phyloP scores from a whole-genome alignment of 2,888 invertebrate genomes.

The Melolontha melolontha region DNA sequence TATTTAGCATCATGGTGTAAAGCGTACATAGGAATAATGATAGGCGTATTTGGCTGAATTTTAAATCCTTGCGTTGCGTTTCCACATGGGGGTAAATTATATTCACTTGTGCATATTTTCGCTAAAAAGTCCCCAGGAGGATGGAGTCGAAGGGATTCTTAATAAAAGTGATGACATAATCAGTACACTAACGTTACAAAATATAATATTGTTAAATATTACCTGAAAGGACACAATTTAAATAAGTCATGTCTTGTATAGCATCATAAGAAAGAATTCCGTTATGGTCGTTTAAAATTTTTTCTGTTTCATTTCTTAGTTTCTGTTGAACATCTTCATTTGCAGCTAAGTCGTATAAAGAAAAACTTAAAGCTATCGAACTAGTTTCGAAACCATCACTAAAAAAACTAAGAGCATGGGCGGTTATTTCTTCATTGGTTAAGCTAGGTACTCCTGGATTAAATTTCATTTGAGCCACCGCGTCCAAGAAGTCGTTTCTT shows the following conservation, averaged over 20 bases:
- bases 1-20: conserved; percentile 49
- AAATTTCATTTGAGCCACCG: conserved; percentile 57
- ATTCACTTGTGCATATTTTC: conserved; percentile 51
- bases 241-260: conserved; percentile 64
- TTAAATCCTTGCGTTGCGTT: conserved; percentile 50
- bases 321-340: conserved; percentile 68
- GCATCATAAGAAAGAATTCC: conserved; percentile 67
- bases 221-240: conserved; percentile 40
- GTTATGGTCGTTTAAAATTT: conserved; percentile 61
- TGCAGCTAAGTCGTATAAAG: conserved; percentile 62
- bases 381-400: conserved; percentile 67
- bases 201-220: background rate
- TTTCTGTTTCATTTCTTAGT: conserved; percentile 68
- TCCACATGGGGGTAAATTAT: conserved; percentile 45
- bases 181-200: background rate
- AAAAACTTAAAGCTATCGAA: conserved; percentile 61
- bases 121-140: conserved; percentile 51
- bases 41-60: conserved; percentile 46
- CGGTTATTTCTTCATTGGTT: conserved; percentile 51
- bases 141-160: conserved; percentile 50
- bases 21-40: conserved; percentile 47
- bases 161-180: conserved; percentile 1
- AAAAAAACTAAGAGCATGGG: conserved; percentile 63
- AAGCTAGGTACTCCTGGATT: conserved; percentile 50
- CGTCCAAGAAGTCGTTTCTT: conserved; percentile 64